Base-by-base conservation (phyloP, 2,113 vertebrate species). In the Odocoileus hemionus region DNA sequence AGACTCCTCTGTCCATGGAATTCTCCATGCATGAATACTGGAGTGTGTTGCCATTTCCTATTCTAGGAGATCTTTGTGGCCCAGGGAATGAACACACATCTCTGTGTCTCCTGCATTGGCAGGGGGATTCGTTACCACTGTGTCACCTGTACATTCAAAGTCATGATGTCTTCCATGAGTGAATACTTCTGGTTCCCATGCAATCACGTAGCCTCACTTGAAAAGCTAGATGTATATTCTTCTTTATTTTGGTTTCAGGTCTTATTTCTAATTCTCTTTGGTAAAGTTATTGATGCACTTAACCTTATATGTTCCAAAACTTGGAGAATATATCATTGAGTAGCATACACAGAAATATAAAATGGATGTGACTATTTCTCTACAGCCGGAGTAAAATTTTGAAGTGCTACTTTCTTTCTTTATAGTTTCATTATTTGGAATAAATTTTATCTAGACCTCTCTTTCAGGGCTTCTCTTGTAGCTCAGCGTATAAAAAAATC, bases 381-480 rank as follows among this genome's bases (percentile, higher is more conserved):
- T 30, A 67, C 5, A 54, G 28, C 4, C n/a, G 64, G 13, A 19
- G 26, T 39, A 47, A 52, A 80, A 57, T 79, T 82, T 94, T 92
- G 43, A 92, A 96, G 80, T 95, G 50, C 12, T 74, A 84, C 1
- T n/a, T 26, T 87, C 19, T 84, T 21, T 97, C 30, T 87, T 89
- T 96, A 74, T 83, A 86, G 90, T 64, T 88, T 74, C 50, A 2
- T 90, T 39, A 82, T 96, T 94, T 86, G 50, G 17, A 93, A 79
- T 19, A 93, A 30, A 92, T 93, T 91, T 88, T 89, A 79, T 86
- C 82, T 93, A 84, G 30, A 39, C 3, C 14, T 89, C 6, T 54
- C 79, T 97, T 97, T 85, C 57, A 87, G 19, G n/a, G n/a, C 5
- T 74, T 74, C n/a, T 74, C n/a, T 39, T 19, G 19, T 74, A 74